Evolutionary conservation across 2,113 vertebrate genomes (phyloP).

Genomic region (Nyctibius bracteatus): DNA sequence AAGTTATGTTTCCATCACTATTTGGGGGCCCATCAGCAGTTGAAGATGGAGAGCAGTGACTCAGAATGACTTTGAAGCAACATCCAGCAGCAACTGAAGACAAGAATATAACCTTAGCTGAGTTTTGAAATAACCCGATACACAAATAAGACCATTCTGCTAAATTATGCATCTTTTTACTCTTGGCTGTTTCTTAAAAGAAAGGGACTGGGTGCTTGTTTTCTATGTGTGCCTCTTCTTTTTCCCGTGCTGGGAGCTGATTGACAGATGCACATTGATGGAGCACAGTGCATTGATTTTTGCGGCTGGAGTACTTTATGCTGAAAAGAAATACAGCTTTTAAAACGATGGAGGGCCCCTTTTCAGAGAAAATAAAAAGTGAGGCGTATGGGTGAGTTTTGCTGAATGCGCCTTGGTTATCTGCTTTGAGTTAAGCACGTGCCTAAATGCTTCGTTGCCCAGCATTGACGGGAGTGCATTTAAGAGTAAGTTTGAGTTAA

Average conservation of each 20-base stretch:
- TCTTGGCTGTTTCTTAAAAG: conserved; percentile 1
- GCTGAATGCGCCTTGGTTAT: not conserved
- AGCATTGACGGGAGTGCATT: not conserved
- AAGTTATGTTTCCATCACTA: conserved; percentile 57
- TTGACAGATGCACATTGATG: conserved; percentile 37
- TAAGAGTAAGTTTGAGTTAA: not conserved
- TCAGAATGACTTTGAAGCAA: conserved; percentile 59
- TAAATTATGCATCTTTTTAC: conserved; percentile 37
- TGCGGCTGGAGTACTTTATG: not conserved
- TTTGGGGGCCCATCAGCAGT: conserved; percentile 57
- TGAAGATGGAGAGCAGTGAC: conserved; percentile 58
- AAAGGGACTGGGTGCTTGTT: not conserved
- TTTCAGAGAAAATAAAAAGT: not conserved
- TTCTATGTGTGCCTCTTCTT: not conserved
- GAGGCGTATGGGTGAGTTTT: not conserved
- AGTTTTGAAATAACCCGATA: not conserved
- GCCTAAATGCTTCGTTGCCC: conserved; percentile 13
- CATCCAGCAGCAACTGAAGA: conserved; percentile 36
- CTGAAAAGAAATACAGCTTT: conserved; percentile 43
- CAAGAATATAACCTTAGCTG: conserved; percentile 35
- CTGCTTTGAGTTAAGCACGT: not conserved
- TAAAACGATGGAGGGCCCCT: not conserved
- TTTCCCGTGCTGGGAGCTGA: not conserved
- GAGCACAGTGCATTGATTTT: conserved; percentile 44
- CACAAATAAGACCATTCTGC: conserved; percentile 14